These are phyloP conservation scores for Sterna hirundo DNA, from an alignment of 2,113 vertebrate species.

Conservation along the genomic window DNA sequence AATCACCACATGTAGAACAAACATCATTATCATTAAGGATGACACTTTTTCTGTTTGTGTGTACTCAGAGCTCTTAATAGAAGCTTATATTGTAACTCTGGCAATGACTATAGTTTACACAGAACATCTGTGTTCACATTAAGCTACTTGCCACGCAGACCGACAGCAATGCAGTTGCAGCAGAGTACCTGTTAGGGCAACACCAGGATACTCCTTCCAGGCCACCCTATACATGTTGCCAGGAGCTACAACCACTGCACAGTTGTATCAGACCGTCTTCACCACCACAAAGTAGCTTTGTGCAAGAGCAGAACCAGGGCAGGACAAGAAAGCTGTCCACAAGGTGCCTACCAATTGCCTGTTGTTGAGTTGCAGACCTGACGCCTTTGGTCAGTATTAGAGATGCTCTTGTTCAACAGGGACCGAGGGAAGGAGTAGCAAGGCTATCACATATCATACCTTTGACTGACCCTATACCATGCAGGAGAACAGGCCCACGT, in stretches of 20 bases:
- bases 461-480: not conserved
- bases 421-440: not conserved
- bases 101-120: not conserved
- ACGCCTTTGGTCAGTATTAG: not conserved
- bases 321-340: not conserved
- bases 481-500: not conserved
- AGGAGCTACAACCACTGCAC: not conserved
- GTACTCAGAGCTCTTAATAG: not conserved
- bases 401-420: not conserved
- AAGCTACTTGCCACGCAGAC: not conserved
- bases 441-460: rapidly evolving
- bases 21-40: not conserved
- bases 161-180: not conserved
- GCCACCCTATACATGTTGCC: not conserved
- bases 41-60: not conserved
- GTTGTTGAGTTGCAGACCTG: not conserved
- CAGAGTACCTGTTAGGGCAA: not conserved
- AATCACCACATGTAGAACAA: not conserved
- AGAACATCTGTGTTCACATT: not conserved
- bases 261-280: not conserved
- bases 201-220: not conserved
- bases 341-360: not conserved
- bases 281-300: not conserved
- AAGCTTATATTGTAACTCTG: not conserved
- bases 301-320: not conserved